These are phyloP conservation scores for Ailurus styani DNA, from an alignment of 2,113 vertebrate genomes.

Conservation along the genomic window DNA sequence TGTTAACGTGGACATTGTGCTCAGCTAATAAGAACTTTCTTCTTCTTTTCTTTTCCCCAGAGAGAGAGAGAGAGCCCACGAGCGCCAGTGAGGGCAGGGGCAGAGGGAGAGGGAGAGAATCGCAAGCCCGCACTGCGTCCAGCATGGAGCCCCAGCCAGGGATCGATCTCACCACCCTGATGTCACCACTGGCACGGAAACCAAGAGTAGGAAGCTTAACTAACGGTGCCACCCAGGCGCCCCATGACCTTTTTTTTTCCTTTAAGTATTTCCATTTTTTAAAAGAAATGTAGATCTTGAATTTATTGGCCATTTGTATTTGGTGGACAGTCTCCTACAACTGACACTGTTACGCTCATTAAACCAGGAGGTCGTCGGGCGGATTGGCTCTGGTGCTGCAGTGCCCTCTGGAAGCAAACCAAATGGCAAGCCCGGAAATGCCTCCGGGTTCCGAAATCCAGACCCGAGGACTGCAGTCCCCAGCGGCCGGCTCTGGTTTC, in stretches of 20 bases:
- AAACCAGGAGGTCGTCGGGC: neutral
- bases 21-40: neutral
- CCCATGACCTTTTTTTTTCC: neutral
- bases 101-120: neutral
- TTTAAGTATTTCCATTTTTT: neutral
- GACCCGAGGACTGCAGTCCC: neutral
- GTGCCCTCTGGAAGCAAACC: neutral
- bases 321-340: neutral
- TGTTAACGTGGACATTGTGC: neutral
- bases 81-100: neutral
- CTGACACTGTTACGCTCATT: neutral
- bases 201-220: neutral
- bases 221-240: neutral
- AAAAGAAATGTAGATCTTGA: neutral
- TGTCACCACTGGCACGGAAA: neutral
- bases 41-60: too few relatives aligned
- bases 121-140: fast-evolving
- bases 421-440: neutral
- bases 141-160: too few relatives aligned
- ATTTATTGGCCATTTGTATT: neutral
- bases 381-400: fast-evolving
- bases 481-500: neutral
- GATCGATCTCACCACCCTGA: too few relatives aligned
- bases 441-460: neutral
- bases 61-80: neutral